phyloP scores from a whole-genome alignment of 1,140 invertebrate genomes.

The Ectropis grisescens region DNA sequence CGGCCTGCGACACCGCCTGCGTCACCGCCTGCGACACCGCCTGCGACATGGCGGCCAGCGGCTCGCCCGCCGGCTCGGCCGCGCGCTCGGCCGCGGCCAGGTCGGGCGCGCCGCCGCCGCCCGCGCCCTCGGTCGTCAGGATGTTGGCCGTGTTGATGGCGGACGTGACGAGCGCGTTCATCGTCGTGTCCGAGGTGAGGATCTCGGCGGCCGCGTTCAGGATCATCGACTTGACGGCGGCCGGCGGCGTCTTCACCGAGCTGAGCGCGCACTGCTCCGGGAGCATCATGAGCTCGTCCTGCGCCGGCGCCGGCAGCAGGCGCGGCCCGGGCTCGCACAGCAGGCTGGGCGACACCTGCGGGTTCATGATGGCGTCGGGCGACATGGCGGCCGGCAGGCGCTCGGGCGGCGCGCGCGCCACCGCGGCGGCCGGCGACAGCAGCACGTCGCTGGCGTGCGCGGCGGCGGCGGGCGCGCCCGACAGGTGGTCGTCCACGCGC shows the following conservation, averaged over 20 bases:
- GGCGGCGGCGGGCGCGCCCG: slow-evolving; percentile 55
- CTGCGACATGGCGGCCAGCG: slow-evolving; percentile 64
- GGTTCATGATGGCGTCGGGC: slow-evolving; percentile 74
- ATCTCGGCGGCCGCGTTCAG: slow-evolving; percentile 76
- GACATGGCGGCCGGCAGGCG: slow-evolving; percentile 62
- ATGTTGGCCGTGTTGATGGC: slow-evolving; percentile 67
- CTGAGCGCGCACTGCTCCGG: slow-evolving; percentile 49
- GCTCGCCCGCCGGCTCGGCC: slow-evolving; percentile 68
- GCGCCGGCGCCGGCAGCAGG: slow-evolving; percentile 33
- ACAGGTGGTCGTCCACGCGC: slow-evolving; percentile 72
- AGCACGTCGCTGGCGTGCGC: slow-evolving; percentile 70
- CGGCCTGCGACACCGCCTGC: slow-evolving; percentile 72
- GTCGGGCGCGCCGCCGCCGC: slow-evolving; percentile 54
- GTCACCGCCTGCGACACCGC: slow-evolving; percentile 69
- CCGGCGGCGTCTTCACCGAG: slow-evolving; percentile 71
- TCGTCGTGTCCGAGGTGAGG: slow-evolving; percentile 69
- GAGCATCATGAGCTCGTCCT: slow-evolving; percentile 56
- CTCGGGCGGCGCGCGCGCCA: slow-evolving; percentile 37
- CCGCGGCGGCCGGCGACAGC: slow-evolving; percentile 39
- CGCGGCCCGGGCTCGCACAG: slow-evolving; percentile 59
- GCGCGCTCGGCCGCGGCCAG: slow-evolving; percentile 63
- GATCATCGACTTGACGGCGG: slow-evolving; percentile 77
- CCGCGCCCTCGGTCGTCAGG: slow-evolving; percentile 44
- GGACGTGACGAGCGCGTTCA: slow-evolving; percentile 62
- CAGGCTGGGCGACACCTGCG: slow-evolving; percentile 72